Conservation (phyloP, 2,113 vertebrate species). For the Tursiops truncatus region DNA sequence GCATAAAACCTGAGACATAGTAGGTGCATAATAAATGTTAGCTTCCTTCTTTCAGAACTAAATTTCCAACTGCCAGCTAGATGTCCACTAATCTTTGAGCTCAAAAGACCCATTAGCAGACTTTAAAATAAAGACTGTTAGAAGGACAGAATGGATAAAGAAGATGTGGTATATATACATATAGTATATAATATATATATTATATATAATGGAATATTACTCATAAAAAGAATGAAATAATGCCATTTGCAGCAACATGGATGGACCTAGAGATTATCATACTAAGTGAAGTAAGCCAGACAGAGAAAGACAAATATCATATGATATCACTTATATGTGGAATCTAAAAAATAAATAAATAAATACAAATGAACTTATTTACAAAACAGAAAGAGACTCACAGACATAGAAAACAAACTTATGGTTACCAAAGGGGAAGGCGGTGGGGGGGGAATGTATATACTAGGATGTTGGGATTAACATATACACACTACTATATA, state of each 20-base stretch:
- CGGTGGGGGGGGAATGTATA: no score
- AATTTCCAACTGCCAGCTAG: background rate
- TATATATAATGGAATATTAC: no score
- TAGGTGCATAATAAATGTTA: background rate
- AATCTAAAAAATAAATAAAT: no score
- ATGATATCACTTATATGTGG: no score
- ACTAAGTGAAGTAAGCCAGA: background rate
- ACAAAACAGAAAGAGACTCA: no score
- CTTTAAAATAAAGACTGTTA: background rate
- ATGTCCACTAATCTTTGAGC: background rate
- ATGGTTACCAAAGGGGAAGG: no score
- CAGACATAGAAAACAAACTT: no score
- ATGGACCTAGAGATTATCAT: background rate
- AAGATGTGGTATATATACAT: background rate
- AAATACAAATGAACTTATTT: no score
- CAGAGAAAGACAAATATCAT: background rate
- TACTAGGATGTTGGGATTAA: no score
- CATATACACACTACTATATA: no score
- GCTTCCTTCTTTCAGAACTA: constrained; percentile 6
- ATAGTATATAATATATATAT: background rate
- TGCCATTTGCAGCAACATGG: background rate
- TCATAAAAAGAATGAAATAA: background rate
- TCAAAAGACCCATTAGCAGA: background rate
- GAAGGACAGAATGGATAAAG: background rate
- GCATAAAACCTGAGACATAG: background rate